A percentile compares a stretch with the other conserved stretches of the same genome.
These are phyloP conservation scores for Sebastes vulpes DNA, from an alignment of 2,797 vertebrate species.

Conservation along the genomic window DNA sequence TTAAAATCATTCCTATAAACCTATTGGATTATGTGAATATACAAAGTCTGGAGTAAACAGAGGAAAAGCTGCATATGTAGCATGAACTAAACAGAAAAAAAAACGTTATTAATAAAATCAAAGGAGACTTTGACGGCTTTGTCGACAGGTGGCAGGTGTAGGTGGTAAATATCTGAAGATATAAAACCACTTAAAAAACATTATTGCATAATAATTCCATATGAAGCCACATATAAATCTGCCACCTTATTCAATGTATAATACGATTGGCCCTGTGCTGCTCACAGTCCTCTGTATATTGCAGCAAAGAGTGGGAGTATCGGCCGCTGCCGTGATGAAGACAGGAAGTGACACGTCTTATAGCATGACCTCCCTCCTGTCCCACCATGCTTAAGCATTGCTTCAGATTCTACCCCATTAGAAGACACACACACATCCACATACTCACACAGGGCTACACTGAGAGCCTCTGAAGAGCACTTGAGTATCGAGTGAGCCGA, in stretches of 20 bases:
- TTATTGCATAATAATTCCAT: not conserved
- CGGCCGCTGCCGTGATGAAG: conserved; percentile 56
- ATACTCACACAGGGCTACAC: conserved; percentile 7
- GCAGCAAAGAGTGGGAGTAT: conserved; percentile 51
- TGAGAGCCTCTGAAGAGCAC: conserved; percentile 43
- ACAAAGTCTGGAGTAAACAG: not conserved
- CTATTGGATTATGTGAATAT: not conserved
- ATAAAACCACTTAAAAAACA: not conserved
- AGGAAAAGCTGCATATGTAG: not conserved
- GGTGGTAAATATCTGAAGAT: not conserved
- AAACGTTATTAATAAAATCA: not conserved
- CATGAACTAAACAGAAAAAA: not conserved
- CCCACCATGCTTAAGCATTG: conserved; percentile 55
- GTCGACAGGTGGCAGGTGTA: not conserved
- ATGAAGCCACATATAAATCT: not conserved
- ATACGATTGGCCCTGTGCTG: not conserved
- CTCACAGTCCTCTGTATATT: conserved; percentile 14
- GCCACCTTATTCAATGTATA: not conserved
- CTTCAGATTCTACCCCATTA: conserved; percentile 60
- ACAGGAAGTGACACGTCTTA: conserved; percentile 74
- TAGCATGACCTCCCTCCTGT: conserved; percentile 67
- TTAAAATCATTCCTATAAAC: not conserved
- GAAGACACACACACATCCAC: conserved; percentile 16
- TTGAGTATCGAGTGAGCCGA: conserved; percentile 33
- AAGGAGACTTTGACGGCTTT: not conserved